Percentiles rank a stretch among this genome's conserved stretches.
Evolutionary conservation across 2,888 invertebrate species (phyloP).

Genomic region (Galeruca laticollis): DNA sequence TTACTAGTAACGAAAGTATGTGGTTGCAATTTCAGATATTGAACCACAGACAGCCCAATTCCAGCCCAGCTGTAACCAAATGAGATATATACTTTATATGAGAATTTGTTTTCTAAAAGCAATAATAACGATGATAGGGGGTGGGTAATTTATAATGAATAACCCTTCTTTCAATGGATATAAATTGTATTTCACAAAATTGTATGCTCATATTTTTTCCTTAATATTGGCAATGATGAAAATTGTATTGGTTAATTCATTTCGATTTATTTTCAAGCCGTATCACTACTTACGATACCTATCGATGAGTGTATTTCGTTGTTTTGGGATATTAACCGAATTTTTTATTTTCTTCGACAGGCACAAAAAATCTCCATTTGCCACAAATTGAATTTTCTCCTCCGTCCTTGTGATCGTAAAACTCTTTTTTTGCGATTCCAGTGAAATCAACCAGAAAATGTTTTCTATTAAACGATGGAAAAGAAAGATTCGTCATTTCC

Average conservation of each 20-base stretch:
- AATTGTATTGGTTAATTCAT: background rate
- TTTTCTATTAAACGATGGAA: conserved; percentile 10
- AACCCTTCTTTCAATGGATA: too few relatives aligned
- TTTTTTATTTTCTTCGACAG: background rate
- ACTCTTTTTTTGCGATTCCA: conserved; percentile 8
- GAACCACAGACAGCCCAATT: too few relatives aligned
- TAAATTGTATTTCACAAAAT: too few relatives aligned
- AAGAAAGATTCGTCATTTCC: background rate
- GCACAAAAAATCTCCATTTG: conserved; percentile 7
- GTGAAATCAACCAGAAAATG: conserved; percentile 5
- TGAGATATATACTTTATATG: too few relatives aligned
- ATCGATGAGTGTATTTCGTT: background rate
- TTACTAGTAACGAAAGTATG: too few relatives aligned
- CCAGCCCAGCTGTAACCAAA: too few relatives aligned
- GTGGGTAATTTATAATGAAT: too few relatives aligned
- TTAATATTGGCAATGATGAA: too few relatives aligned
- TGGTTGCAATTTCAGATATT: too few relatives aligned
- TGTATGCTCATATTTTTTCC: too few relatives aligned
- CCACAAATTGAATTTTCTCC: conserved; percentile 19
- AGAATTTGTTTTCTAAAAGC: too few relatives aligned
- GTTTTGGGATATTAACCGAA: background rate
- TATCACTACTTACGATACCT: background rate
- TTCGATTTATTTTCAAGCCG: background rate
- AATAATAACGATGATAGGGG: too few relatives aligned
- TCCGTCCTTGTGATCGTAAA: conserved; percentile 7